Evolutionary conservation across 2,113 vertebrate species (phyloP).

Genomic region (Strigops habroptila): DNA sequence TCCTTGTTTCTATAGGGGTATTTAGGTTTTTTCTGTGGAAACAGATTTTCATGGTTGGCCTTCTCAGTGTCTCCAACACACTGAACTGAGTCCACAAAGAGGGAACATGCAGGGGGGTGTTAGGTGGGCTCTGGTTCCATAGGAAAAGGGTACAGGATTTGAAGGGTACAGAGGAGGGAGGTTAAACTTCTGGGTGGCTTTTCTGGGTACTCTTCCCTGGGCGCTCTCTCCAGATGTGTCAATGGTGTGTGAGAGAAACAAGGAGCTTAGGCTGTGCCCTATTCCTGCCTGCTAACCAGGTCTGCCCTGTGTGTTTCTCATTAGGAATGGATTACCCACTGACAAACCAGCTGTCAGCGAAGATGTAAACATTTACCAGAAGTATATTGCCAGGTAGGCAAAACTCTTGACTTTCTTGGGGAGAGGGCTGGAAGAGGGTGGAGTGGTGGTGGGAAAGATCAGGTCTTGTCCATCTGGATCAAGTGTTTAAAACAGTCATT

Average conservation of each 20-base stretch:
- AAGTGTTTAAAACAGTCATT: neutral
- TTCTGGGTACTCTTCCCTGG: neutral
- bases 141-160: neutral
- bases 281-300: conserved; percentile 63
- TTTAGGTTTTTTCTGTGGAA: neutral
- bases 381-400: conserved; percentile 99
- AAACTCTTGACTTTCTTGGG: conserved; percentile 63
- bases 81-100: neutral
- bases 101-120: neutral
- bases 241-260: neutral
- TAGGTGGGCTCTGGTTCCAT: neutral
- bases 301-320: conserved; percentile 79
- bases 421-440: neutral
- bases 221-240: neutral
- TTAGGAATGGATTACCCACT: conserved; percentile 96
- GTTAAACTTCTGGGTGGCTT: neutral
- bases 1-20: neutral
- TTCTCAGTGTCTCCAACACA: neutral
- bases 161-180: neutral
- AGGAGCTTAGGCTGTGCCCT: neutral
- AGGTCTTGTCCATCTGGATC: neutral
- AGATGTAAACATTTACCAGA: conserved; percentile 99
- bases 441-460: conserved; percentile 47
- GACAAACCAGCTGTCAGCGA: conserved; percentile 94
- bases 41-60: neutral